Evolutionary conservation across 2,797 vertebrate genomes (phyloP), one percentile per base, ranked within the genome.

Genomic region (Jordanella pulchra): DNA sequence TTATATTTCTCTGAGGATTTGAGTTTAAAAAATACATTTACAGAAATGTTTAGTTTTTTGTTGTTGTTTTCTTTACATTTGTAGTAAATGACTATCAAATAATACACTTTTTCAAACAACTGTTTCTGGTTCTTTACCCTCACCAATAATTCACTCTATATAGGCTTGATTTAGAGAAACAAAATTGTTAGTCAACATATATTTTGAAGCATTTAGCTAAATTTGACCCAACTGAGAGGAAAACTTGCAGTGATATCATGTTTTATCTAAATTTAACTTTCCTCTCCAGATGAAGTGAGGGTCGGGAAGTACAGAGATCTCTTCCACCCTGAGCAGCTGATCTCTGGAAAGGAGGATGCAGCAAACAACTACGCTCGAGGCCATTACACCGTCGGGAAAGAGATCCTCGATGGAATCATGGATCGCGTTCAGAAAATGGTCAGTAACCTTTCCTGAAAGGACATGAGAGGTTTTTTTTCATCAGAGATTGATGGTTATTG

Each of bases 241-340:
- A 61, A 39, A 61, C 58, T 23, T 4, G n/a, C 30, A 60, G 3
- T 61, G 32, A 60, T 28, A 60, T 60, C 35, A 3, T 61, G 21
- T 4, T 5, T 61, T 3, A 32, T 60, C 56, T 60, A 30, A 2
- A 35, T 39, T 35, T 1, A 13, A 23, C 30, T 18, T 61, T 50
- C 82, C 4, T 25, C 69, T 74, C 82, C 78, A 98, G 97, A 97
- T 87, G 94, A 95, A 78, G 94, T 97, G 32, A 93, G 95, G n/a
- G 89, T 84, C 27, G 96, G 96, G 11, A 92, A 76, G 12, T 96
- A 95, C 90, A 92, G 48, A 18, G 91, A 93, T 7, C 96, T 97
- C 56, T 97, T 97, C 82, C 96, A 96, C 71, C 95, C 96, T 0
- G 96, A 97, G 70, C 96, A 97, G 60, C 94, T 98, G 32, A 94